A percentile compares a stretch with the other conserved stretches of the same genome.
Evolutionary conservation across 1,140 invertebrate species (phyloP).

Genomic region (Neuroterus valhalla): DNA sequence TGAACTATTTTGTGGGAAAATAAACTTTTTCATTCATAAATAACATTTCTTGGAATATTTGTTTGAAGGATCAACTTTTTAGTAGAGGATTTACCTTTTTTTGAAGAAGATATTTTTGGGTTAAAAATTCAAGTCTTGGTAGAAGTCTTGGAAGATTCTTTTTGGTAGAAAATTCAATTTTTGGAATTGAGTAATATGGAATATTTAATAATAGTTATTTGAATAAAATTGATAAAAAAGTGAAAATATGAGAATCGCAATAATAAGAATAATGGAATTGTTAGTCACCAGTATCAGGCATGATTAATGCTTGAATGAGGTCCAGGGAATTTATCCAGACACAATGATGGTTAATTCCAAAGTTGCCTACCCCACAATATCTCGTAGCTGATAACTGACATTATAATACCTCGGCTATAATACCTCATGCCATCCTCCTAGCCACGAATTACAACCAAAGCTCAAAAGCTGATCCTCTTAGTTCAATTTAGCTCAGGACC

Average conservation of each 20-base stretch:
- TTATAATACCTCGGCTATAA: constrained; percentile 11
- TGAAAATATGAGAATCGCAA: no score
- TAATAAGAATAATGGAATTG: no score
- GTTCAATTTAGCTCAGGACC: constrained; percentile 7
- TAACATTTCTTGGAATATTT: no score
- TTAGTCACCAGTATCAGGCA: not conserved
- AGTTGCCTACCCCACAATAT: constrained; percentile 8
- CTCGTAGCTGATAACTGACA: constrained; percentile 22
- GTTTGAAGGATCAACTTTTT: no score
- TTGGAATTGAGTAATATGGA: not conserved
- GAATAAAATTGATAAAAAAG: no score
- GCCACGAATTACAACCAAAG: constrained; percentile 28
- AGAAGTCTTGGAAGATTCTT: no score
- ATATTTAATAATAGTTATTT: not conserved
- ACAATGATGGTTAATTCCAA: constrained; percentile 21
- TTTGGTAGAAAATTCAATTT: no score
- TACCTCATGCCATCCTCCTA: constrained; percentile 13
- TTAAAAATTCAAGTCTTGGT: no score
- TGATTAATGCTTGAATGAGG: constrained; percentile 9
- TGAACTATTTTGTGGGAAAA: no score
- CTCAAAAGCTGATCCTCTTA: constrained; percentile 24
- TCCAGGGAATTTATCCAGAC: not conserved
- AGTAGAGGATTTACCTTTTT: no score
- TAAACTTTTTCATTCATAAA: no score
- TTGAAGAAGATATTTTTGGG: no score